Evolutionary conservation across 2,113 vertebrate species (phyloP), one percentile per base, ranked within the genome.

Genomic region (Buteo buteo): DNA sequence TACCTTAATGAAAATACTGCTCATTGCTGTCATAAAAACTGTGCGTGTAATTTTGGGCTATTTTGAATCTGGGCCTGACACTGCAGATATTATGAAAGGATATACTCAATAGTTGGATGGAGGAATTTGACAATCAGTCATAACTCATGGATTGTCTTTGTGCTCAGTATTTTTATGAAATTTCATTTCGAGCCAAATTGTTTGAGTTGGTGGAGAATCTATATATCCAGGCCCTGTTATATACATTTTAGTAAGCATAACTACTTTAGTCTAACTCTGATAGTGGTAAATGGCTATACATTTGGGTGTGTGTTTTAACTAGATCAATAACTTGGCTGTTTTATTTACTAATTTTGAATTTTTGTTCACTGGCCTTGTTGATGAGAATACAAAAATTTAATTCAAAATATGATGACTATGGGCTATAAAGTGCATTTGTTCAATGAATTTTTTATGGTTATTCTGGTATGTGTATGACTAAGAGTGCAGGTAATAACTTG

Each of bases 161-260:
- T 42, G 14, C 3, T 72, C 31, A 28, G 8, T 40, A 17, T 25
- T 82, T 77, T 47, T 32, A 8, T 12, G 26, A 69, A 45, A 86
- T 59, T 83, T 69, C 4, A 47, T 77, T 92, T 77, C 47, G 7
- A 70, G 10, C 7, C 7, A 40, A 66, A 61, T 32, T 44, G 13
- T 71, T 42, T 72, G 2, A 24, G 4, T 15, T 84, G 22, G 11
- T 58, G 10, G 16, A 25, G 18, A 77, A 6, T 2, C 7, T 71
- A 9, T 70, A 1, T 76, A 17, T 11, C 7, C 8, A 8, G 38
- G 2, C 2, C 2, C 18, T 82, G 4, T 18, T 45, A 54, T 2
- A 1, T 20, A 67, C 6, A n/a, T 57, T 76, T 71, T 58, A 58
- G 13, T 11, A 28, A 40, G 16, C 3, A 11, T 28, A 54, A 65